Evolutionary conservation across 2,797 vertebrate genomes (phyloP).

Genomic region (Caiman crocodilus): DNA sequence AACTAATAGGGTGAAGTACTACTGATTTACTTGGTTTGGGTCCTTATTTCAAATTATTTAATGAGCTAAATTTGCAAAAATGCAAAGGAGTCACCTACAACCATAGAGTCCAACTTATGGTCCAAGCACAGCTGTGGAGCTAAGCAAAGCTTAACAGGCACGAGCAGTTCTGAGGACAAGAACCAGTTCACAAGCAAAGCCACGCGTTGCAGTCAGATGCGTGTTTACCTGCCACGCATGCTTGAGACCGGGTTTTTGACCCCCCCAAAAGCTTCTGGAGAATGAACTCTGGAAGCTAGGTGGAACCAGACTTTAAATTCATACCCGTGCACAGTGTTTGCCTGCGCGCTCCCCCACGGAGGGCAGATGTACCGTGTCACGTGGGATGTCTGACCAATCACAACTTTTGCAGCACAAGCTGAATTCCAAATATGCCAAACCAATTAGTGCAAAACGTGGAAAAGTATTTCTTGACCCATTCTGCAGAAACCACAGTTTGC

Average conservation of each 20-base stretch:
- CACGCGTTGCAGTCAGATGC: not conserved
- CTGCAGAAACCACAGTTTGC: not conserved
- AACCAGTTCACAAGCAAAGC: not conserved
- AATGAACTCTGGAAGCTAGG: not conserved
- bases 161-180: not conserved
- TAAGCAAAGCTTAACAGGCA: no score
- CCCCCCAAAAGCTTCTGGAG: not conserved
- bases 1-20: not conserved
- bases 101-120: no score
- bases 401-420: not conserved
- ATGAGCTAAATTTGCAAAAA: not conserved
- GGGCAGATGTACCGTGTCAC: not conserved
- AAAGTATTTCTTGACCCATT: not conserved
- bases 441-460: not conserved
- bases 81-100: no score
- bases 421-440: constrained; percentile 17
- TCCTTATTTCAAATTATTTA: not conserved
- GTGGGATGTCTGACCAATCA: not conserved
- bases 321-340: not conserved
- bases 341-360: not conserved
- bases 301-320: not conserved
- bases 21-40: not conserved
- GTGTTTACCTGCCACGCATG: not conserved
- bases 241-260: not conserved
- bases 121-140: no score